Conservation (phyloP, 2,888 invertebrate species). For the Agriopis leucophaearia region DNA sequence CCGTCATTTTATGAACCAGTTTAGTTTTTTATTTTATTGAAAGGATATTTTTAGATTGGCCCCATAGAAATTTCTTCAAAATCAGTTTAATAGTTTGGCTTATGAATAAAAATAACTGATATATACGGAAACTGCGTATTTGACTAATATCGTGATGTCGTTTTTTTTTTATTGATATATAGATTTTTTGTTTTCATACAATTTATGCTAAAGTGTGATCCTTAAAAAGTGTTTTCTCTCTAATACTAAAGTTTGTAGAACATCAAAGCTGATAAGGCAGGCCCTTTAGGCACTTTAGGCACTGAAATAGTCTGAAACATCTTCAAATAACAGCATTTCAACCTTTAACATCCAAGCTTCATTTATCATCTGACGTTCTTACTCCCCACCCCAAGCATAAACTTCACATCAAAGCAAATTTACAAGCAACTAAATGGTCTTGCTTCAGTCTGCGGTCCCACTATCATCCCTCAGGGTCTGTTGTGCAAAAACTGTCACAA, state of each 20-base stretch:
- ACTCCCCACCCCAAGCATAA: conserved; percentile 10
- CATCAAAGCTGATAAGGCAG: conserved; percentile 9
- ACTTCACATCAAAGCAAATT: conserved; percentile 17
- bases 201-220: neutral
- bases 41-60: too few species aligned
- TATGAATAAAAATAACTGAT: too few species aligned
- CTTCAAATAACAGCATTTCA: conserved; percentile 12
- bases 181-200: too few species aligned
- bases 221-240: neutral
- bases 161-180: too few species aligned
- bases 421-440: conserved; percentile 19
- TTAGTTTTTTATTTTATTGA: too few species aligned
- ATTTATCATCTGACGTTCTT: conserved; percentile 11
- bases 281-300: conserved; percentile 1
- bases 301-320: conserved; percentile 1
- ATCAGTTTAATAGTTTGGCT: too few species aligned
- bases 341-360: neutral
- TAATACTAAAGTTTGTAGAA: neutral
- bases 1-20: too few species aligned
- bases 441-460: conserved; percentile 11
- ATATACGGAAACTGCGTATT: too few species aligned
- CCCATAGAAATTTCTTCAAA: too few species aligned
- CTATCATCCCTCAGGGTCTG: conserved; percentile 32
- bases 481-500: conserved; percentile 35
- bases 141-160: too few species aligned